phyloP scores from a whole-genome alignment of 2,888 invertebrate species.

The Trachelus iudaicus region DNA sequence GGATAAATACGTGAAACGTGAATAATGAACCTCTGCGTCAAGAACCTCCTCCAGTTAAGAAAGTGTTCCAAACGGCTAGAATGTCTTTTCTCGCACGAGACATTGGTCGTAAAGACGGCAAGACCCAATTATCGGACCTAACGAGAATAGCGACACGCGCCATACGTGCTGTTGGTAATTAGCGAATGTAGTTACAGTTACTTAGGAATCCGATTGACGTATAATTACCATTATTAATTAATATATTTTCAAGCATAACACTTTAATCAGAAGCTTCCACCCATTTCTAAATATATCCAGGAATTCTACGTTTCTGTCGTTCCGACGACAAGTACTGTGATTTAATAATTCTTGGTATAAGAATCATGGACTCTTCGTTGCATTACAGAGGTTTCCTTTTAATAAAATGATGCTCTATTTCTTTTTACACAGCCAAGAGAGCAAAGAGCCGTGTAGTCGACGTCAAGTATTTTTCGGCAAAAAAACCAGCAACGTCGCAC shows the following conservation, averaged over 20 bases:
- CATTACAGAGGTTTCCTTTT: neutral
- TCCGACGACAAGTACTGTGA: neutral
- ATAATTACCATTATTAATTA: too few relatives aligned
- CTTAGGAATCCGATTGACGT: too few relatives aligned
- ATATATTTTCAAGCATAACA: too few relatives aligned
- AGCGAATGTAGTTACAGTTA: too few relatives aligned
- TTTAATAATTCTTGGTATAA: neutral
- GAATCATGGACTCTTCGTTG: neutral
- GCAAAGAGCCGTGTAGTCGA: neutral
- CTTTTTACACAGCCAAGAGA: neutral
- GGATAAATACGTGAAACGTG: too few relatives aligned
- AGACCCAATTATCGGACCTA: constrained; percentile 3
- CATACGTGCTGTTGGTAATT: too few relatives aligned
- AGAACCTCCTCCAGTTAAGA: neutral
- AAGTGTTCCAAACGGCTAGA: constrained; percentile 13
- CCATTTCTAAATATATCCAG: neutral
- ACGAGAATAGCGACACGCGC: too few relatives aligned
- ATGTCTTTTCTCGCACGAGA: constrained; percentile 20
- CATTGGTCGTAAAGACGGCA: constrained; percentile 32
- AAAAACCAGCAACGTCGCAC: too few relatives aligned
- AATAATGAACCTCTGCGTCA: too few relatives aligned
- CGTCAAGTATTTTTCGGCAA: neutral
- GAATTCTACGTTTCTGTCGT: too few relatives aligned
- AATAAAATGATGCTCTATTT: neutral
- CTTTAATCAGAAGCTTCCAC: too few relatives aligned